Evolutionary conservation across 2,113 vertebrate genomes (phyloP), one percentile per base, ranked within the genome.

Genomic region (Cinclus cinclus): DNA sequence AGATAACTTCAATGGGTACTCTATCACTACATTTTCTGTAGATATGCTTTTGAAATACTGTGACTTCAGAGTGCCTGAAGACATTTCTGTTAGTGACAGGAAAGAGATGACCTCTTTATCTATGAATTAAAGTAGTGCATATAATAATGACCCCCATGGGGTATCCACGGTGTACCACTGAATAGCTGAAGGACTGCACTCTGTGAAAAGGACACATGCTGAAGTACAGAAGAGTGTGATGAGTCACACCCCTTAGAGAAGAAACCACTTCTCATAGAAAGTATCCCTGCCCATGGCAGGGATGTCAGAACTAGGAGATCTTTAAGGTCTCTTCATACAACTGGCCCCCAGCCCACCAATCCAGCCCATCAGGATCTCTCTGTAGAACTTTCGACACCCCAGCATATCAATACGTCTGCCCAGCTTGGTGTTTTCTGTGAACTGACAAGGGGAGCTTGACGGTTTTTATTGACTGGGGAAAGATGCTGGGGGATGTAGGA

Each of bases 131-230:
- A 74, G 11, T 22, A 67, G 25, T 13, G 4, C 25, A n/a, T 30
- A 16, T 7, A 21, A 13, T 60, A 15, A 12, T 50, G 44, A 63
- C 6, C 11, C 5, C 7, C 3, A 1, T 33, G 62, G 22, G 31
- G 21, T 4, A 15, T 27, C 14, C 22, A 19, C 1, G 1, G 17
- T 18, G 7, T 13, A 31, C 37, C 17, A 19, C 0, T 68, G 44
- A 31, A 31, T 22, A 50, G 21, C 25, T 76, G 52, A 42, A 50
- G 53, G 44, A 42, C 25, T 27, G 4, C 37, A 22, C 3, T 27
- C 44, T 0, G 2, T 52, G 83, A 21, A 59, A 44, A 35, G 46
- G 22, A 50, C 25, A 15, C 6, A 9, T 50, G 25, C 37, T 52
- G 25, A 44, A 30, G 10, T 30, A 17, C 31, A 42, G 52, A 13